Base-by-base conservation (phyloP, 2,113 vertebrate species). In the Sylvilagus bachmani region DNA sequence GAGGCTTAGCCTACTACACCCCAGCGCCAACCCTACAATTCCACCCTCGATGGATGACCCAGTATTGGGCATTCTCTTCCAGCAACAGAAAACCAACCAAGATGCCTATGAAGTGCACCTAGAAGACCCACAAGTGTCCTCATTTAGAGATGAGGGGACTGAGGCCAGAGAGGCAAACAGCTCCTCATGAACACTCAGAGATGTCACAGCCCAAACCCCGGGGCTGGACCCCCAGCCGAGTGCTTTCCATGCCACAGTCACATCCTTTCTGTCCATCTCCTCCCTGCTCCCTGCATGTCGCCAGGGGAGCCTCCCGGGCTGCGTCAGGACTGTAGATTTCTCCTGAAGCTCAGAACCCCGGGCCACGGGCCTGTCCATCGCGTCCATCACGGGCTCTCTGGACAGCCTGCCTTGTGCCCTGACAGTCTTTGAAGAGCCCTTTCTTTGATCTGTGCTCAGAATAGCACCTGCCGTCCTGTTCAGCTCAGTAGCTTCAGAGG, bases 391-490 rank as follows among this genome's bases (percentile, higher is more conserved):
- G 2, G 33, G 84, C 33, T 81, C 70, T 5, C 22, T 22, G 77
- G 80, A 36, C 17, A 2, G 66, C 2, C 2, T 19, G 31, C 69
- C 11, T 70, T n/a, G 55, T 14, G 51, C 27, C 36, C 58, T 25
- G 70, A 8, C 0, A 0, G 5, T 83, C 96, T 95, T 96, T 97
- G 93, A 97, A 96, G 94, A 87, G 14, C 22, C 36, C 71, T n/a
- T 91, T 91, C 96, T 97, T 96, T 97, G 82, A 95, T 97, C 95
- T 92, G 31, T 10, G 58, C 92, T 97, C 94, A 74, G 36, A 3
- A 51, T 95, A 96, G 89, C 75, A 94, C 79, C 93, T 92, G 77
- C 38, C 88, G 5, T 95, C 51, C 27, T 21, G 29, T 90, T 70
- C 75, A 89, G 84, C 53, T 71, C 70, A 1, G 94, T 89, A 89